Conservation (phyloP, 2,797 vertebrate genomes). For the Botia kubotai region DNA sequence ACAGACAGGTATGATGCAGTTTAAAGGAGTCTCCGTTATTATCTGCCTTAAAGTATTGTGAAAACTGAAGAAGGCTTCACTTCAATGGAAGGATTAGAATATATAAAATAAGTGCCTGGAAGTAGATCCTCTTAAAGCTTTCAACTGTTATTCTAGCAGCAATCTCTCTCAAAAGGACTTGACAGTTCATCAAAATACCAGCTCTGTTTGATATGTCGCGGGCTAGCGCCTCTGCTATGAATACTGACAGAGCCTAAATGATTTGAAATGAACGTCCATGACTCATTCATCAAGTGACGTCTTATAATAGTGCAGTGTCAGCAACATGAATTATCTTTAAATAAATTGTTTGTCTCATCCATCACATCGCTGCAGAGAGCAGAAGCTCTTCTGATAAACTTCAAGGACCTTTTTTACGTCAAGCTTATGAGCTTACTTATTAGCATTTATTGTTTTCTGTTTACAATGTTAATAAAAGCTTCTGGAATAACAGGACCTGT, state of each 20-base stretch:
- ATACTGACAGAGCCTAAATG: not conserved
- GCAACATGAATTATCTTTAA: not conserved
- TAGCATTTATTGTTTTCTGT: not conserved
- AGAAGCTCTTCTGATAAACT: not conserved
- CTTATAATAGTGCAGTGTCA: no score
- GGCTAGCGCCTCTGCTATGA: not conserved
- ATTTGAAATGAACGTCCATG: not conserved
- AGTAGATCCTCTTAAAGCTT: slow-evolving; percentile 34
- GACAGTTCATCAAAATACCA: slow-evolving; percentile 39
- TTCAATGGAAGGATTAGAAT: slow-evolving; percentile 12
- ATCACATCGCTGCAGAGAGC: not conserved
- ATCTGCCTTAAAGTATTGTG: not conserved
- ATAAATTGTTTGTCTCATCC: slow-evolving; percentile 3
- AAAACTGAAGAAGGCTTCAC: slow-evolving; percentile 9
- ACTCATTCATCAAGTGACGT: slow-evolving; percentile 33
- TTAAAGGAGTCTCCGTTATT: not conserved
- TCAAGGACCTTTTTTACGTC: not conserved
- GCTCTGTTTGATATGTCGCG: not conserved
- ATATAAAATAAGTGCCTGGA: not conserved
- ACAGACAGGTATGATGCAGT: slow-evolving; percentile 88
- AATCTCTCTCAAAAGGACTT: slow-evolving; percentile 2
- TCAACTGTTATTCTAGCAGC: not conserved
- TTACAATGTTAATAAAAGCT: no score
- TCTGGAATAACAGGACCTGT: not conserved
- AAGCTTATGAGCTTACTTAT: no score